These are phyloP conservation scores for Brachypalpus laphriformis DNA, from an alignment of 2,888 invertebrate genomes.

Conservation along the genomic window DNA sequence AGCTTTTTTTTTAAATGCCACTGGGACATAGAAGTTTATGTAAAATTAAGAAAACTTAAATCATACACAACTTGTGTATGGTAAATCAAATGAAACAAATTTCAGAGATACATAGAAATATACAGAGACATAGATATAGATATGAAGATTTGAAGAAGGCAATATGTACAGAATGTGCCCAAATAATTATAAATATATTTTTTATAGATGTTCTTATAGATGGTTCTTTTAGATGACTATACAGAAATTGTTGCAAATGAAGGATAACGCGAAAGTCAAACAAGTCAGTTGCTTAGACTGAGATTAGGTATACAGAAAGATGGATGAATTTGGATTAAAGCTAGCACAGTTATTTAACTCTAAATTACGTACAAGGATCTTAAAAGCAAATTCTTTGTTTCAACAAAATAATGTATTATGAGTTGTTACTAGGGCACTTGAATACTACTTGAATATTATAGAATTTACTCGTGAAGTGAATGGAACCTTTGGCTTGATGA, in stretches of 20 bases:
- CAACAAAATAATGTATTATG: too few relatives aligned
- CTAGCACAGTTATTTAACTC: too few relatives aligned
- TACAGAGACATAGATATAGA: neutral
- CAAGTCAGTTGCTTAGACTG: too few relatives aligned
- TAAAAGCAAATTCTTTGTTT: too few relatives aligned
- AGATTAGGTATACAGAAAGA: too few relatives aligned
- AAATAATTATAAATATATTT: neutral
- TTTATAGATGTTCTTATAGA: neutral
- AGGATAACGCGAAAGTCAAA: neutral
- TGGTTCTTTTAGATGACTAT: neutral
- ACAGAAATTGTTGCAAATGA: neutral
- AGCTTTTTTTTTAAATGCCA: slow-evolving; percentile 48
- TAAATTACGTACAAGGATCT: too few relatives aligned
- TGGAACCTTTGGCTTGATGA: too few relatives aligned
- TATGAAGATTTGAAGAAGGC: neutral
- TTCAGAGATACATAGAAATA: neutral
- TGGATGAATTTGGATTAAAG: too few relatives aligned
- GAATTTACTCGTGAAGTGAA: too few relatives aligned
- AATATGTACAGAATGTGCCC: neutral
- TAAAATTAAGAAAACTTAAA: slow-evolving; percentile 13
- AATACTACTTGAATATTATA: too few relatives aligned
- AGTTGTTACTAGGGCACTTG: too few relatives aligned
- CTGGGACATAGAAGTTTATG: neutral
- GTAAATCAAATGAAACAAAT: neutral
- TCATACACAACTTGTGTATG: slow-evolving; percentile 6